Evolutionary conservation across 2,888 invertebrate species (phyloP).

Genomic region (Oithona nana): DNA sequence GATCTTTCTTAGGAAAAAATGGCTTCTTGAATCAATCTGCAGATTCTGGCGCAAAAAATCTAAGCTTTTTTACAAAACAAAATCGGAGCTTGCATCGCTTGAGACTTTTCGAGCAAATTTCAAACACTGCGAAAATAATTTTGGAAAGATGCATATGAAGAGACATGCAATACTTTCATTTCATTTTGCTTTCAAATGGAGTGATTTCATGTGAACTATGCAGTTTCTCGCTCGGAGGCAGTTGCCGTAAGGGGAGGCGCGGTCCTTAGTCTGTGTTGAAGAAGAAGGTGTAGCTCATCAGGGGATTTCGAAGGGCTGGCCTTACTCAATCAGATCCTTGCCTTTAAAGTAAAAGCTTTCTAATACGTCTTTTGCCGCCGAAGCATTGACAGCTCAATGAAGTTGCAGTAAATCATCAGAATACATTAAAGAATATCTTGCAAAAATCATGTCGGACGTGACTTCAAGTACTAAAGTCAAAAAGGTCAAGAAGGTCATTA

Average conservation of each 20-base stretch:
- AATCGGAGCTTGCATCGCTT: too few relatives aligned
- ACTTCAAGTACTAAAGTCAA: conserved; percentile 21
- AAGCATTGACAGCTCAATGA: not conserved
- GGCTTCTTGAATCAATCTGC: too few relatives aligned
- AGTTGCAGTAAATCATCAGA: not conserved
- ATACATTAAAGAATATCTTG: not conserved
- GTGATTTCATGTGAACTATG: not conserved
- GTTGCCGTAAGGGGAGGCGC: not conserved
- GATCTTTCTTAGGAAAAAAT: too few relatives aligned
- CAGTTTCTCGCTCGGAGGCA: too few relatives aligned
- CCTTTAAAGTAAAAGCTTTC: too few relatives aligned
- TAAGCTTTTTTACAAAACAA: too few relatives aligned
- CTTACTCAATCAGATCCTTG: not conserved
- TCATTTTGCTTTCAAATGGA: not conserved
- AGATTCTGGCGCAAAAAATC: too few relatives aligned
- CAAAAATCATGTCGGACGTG: not conserved
- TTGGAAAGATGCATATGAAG: not conserved
- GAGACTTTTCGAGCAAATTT: too few relatives aligned
- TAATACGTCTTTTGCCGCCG: not conserved
- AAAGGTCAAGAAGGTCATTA: conserved; percentile 21
- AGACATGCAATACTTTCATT: too few relatives aligned
- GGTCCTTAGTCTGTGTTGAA: not conserved
- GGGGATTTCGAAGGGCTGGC: not conserved
- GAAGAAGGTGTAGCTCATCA: not conserved
- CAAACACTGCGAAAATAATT: not conserved